phyloP scores from a whole-genome alignment of 53 echinoderm and acorn worm species.

The Antedon mediterranea region DNA sequence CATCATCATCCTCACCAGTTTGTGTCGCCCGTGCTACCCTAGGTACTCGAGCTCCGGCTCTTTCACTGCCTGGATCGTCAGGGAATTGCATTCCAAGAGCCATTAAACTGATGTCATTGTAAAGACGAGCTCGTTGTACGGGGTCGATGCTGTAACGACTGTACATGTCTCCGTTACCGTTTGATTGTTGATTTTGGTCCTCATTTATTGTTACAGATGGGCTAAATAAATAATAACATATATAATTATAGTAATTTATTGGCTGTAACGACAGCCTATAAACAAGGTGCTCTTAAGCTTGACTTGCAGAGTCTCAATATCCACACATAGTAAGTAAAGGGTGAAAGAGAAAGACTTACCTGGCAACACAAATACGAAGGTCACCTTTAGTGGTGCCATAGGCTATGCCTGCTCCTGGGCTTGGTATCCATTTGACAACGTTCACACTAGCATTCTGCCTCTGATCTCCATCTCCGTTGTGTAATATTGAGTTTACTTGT shows the following conservation, averaged over 20 bases:
- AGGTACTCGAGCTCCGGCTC: not conserved
- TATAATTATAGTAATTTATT: no score
- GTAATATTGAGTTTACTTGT: conserved; percentile 47
- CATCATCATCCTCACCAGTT: not conserved
- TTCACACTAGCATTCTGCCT: conserved; percentile 59
- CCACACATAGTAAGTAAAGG: no score
- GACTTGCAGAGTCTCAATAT: no score
- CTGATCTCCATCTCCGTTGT: conserved; percentile 32
- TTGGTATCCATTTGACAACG: conserved; percentile 78
- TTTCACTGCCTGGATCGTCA: not conserved
- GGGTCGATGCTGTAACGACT: not conserved
- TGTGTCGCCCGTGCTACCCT: not conserved
- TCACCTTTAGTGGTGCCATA: conserved; percentile 87
- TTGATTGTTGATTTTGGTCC: not conserved
- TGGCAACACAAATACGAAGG: conserved; percentile 62
- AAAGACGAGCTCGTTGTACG: not conserved
- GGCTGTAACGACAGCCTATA: no score
- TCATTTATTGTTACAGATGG: not conserved
- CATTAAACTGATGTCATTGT: not conserved
- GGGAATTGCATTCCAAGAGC: not conserved
- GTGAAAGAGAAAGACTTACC: no score
- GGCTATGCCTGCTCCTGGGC: conserved; percentile 57
- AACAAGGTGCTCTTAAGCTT: no score
- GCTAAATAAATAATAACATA: no score
- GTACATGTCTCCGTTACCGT: not conserved